Evolutionary conservation across 2,888 invertebrate genomes (phyloP), one percentile per base, ranked within the genome.

Genomic region (Glaucopsyche alexis): DNA sequence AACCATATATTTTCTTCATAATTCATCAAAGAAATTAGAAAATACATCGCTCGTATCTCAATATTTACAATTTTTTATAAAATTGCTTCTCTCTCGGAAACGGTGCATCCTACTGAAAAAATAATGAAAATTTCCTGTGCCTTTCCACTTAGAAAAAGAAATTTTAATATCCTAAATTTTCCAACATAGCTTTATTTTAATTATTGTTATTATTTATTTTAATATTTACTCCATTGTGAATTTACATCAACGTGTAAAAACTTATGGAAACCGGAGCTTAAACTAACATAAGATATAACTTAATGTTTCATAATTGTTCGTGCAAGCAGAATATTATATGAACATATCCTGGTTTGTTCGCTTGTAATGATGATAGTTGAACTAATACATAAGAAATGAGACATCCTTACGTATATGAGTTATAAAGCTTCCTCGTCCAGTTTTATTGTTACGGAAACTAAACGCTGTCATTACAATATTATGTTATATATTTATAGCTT

Each of bases 381-480:
- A 29, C 1, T 29, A 29, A 29, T 29, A 2, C 29, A 29, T 29
- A 29, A 29, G 29, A 60, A 29, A 29, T 60, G 29, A 29, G 14
- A 29, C 29, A 60, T 38, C 60, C 60, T 60, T 11, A 29, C 13
- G 60, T 29, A 13, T 11, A 60, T 60, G 60, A 60, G 13, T 60
- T 38, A 60, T 60, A 13, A 5, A 29, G 60, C 60, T 60, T 60
- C 60, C 60, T 60, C 8, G 19, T 29, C 1, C 29, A 60, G 60
- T 29, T 60, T 60, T 60, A 60, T 60, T 60, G 29, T 6, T 60
- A 60, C 29, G 29, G 60, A 60, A 60, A 60, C 7, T n/a, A n/a
- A 11, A 8, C 1, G 3, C 13, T 13, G 13, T 60, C 19, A 55
- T 55, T 55, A 19, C 16, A 55, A 19, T 52, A 16, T 52, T 7